Evolutionary conservation across 2,113 vertebrate genomes (phyloP), one percentile per base, ranked within the genome.

Genomic region (Atlantisia rogersi): DNA sequence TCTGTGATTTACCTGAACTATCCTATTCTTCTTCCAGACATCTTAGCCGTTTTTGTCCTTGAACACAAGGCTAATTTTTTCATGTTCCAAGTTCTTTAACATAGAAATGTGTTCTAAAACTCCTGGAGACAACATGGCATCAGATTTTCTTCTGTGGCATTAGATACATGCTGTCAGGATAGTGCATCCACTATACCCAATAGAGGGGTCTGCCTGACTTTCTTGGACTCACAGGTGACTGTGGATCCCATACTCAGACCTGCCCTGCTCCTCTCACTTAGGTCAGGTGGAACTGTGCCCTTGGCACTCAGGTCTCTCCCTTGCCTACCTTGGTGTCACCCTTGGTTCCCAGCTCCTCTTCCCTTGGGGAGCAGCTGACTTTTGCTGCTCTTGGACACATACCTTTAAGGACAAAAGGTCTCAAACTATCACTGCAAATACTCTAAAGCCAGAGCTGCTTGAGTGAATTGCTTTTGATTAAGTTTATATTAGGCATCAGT

Each of bases 141-240:
- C 20, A 63, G 14, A 31, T 85, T 56, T 46, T 71, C 21, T 81
- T 31, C 63, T 55, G 35, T 22, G 5, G 20, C 13, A 6, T 42
- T 37, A 63, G 37, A 8, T 12, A 50, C 9, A 29, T 28, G 17
- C 17, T 50, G 40, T 29, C 35, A 77, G 35, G 28, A 82, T 68
- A 35, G 53, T 62, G 14, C 0, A 0, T 21, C 10, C 17, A 13
- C 35, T 82, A 44, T 17, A 35, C n/a, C 6, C 9, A 46, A 2
- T 1, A 1, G 8, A 9, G 31, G 31, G 5, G 10, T 50, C 29
- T 35, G 26, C 24, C 37, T 82, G 35, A 12, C 40, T 73, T 69
- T 50, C 18, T 55, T 78, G 69, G 15, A 15, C 50, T 59, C 2
- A 1, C 15, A 74, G 32, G 6, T 44, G 12, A 16, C 24, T 50